phyloP scores from a whole-genome alignment of 2,113 vertebrate species.

The Theristicus caerulescens region DNA sequence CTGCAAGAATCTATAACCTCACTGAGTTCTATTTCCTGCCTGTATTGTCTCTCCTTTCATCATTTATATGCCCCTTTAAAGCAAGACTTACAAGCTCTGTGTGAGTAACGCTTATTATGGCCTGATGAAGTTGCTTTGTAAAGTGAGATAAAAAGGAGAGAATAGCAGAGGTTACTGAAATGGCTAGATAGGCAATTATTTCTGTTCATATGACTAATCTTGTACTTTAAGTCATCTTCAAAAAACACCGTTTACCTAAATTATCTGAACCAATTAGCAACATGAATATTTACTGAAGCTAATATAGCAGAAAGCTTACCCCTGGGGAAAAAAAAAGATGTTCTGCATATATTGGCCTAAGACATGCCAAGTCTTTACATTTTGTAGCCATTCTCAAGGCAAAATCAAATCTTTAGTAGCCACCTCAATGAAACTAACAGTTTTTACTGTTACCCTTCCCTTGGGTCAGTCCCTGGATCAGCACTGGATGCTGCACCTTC shows the following conservation, averaged over 20 bases:
- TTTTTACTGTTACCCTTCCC: neutral
- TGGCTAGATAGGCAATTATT: conserved; percentile 19
- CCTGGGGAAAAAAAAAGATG: neutral
- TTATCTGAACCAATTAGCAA: conserved; percentile 14
- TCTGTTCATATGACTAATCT: neutral
- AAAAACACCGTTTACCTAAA: conserved; percentile 5
- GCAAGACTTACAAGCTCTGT: neutral
- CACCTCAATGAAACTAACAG: neutral
- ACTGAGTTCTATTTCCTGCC: conserved; percentile 29
- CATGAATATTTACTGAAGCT: neutral
- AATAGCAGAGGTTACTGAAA: neutral
- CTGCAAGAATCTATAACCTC: conserved; percentile 17
- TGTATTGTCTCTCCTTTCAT: conserved; percentile 8
- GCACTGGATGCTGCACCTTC: neutral
- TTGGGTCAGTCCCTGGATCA: neutral
- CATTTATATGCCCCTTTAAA: neutral
- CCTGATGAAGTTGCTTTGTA: conserved; percentile 41
- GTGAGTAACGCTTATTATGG: neutral
- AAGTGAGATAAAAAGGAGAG: neutral
- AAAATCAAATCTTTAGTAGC: neutral
- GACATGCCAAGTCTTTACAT: neutral
- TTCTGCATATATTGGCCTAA: neutral
- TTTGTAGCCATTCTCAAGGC: neutral
- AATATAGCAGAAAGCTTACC: neutral
- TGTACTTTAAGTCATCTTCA: neutral